A percentile compares a stretch with the other conserved stretches of the same genome.
Conservation (phyloP, 1,140 invertebrate species). For the Araneus ventricosus region DNA sequence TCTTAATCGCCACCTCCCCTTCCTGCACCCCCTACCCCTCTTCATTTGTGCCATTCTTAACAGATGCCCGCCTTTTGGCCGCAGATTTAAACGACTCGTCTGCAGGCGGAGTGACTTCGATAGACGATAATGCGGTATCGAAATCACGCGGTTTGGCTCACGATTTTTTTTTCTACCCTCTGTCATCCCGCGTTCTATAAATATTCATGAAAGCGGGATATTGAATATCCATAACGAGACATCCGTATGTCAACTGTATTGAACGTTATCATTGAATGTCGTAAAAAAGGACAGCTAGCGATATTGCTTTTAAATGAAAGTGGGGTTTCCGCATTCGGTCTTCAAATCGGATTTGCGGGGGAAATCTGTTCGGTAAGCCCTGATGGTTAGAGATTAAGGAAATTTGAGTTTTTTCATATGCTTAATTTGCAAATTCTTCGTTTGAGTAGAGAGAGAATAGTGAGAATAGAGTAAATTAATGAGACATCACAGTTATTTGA, state of each 20-base stretch:
- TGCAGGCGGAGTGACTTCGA: slow-evolving; percentile 24
- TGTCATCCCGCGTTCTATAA: neutral
- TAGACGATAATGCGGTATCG: slow-evolving; percentile 35
- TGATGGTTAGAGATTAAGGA: neutral
- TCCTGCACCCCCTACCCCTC: neutral
- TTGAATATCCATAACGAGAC: slow-evolving; percentile 1
- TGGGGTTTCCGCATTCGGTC: neutral
- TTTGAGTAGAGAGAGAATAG: no score
- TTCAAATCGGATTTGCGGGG: neutral
- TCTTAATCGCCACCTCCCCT: slow-evolving; percentile 60
- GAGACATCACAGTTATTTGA: no score
- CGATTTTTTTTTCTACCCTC: neutral
- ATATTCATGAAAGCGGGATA: slow-evolving; percentile 32
- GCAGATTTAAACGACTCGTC: slow-evolving; percentile 67
- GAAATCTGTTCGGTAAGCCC: neutral
- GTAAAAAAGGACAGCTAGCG: neutral
- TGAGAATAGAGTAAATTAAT: no score
- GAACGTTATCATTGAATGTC: neutral
- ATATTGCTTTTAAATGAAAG: neutral
- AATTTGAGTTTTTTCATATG: no score
- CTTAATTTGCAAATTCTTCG: no score
- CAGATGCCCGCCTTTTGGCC: slow-evolving; percentile 73
- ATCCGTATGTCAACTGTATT: neutral
- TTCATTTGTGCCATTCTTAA: slow-evolving; percentile 46
- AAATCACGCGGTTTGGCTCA: neutral